Conservation (phyloP, 1,140 invertebrate genomes). For the Armadillidium nasatum region DNA sequence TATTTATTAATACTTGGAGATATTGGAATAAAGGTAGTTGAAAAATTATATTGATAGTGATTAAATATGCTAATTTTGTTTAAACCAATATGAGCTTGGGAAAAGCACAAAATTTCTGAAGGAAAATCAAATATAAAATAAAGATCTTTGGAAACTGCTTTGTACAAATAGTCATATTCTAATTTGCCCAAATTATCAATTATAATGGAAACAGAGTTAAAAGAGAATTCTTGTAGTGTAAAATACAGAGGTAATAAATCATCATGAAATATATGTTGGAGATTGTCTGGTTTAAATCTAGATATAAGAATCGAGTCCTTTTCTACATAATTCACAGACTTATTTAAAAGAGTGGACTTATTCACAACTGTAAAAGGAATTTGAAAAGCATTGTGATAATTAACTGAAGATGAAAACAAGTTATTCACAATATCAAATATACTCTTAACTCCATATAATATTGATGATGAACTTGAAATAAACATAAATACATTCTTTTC, state of each 20-base stretch:
- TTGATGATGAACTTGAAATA: neutral
- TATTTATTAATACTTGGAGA: too few relatives aligned
- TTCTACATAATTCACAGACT: neutral
- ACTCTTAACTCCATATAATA: neutral
- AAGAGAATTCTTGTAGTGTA: neutral
- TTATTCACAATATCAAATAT: neutral
- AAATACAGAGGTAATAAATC: neutral
- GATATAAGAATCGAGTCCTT: neutral
- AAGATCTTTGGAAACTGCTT: neutral
- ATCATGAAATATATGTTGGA: conserved; percentile 7
- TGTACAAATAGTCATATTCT: neutral
- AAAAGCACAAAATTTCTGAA: neutral
- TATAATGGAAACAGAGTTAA: neutral
- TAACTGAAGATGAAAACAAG: neutral
- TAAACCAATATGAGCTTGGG: neutral
- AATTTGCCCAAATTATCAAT: neutral
- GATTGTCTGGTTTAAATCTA: neutral
- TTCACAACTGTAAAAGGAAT: neutral
- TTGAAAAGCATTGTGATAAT: neutral
- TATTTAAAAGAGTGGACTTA: neutral
- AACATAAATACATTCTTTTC: neutral
- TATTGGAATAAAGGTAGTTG: neutral
- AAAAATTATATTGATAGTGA: neutral
- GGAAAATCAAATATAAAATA: neutral
- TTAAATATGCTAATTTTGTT: neutral